Evolutionary conservation across 1,140 invertebrate genomes (phyloP).

Genomic region (Araneus ventricosus): DNA sequence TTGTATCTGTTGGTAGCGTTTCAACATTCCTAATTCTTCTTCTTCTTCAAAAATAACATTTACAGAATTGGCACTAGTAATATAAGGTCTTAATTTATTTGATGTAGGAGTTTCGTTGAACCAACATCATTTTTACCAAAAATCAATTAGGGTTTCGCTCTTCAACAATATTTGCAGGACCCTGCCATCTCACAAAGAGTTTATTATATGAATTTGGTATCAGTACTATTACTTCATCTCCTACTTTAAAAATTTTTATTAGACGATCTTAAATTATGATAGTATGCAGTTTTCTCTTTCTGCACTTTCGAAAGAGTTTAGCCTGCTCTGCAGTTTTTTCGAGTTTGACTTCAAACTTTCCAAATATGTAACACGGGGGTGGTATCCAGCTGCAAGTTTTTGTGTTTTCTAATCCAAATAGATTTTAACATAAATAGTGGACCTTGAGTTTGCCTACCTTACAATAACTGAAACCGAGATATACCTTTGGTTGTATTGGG

Average conservation of each 20-base stretch:
- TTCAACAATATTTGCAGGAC: constrained; percentile 9
- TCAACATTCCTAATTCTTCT: too few relatives aligned
- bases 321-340: background rate
- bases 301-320: background rate
- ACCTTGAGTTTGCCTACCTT: constrained; percentile 1
- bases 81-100: constrained; percentile 30
- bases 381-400: background rate
- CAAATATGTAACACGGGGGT: background rate
- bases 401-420: background rate
- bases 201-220: constrained; percentile 48
- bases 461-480: constrained; percentile 40
- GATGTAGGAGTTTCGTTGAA: background rate
- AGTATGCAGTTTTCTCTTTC: background rate
- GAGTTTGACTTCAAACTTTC: background rate
- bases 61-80: background rate
- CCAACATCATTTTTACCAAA: constrained; percentile 6
- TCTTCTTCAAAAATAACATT: background rate
- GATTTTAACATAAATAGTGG: background rate
- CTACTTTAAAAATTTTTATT: background rate
- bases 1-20: too few relatives aligned
- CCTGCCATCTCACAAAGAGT: background rate
- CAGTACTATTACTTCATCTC: constrained; percentile 14
- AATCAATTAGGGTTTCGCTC: background rate
- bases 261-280: background rate
- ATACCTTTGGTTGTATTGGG: background rate